Base-by-base conservation (phyloP, 2,113 vertebrate genomes). In the Meleagris gallopavo region DNA sequence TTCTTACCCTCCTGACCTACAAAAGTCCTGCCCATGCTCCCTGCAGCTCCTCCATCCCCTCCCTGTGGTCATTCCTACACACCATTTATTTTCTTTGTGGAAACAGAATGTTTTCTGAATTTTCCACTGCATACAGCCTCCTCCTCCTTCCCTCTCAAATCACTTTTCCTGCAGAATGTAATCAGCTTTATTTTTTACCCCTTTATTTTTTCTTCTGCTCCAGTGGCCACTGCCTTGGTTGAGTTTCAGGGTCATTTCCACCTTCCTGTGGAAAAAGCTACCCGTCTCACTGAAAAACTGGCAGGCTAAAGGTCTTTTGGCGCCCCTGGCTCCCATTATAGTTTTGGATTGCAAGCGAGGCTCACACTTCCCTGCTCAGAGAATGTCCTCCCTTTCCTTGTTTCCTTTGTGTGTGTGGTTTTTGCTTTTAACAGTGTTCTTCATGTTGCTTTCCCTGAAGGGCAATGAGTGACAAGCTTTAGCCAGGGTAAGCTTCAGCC, bases 231-330 rank as follows among this genome's bases (percentile, higher is more conserved):
- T 70, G 61, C 6, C 38, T 62, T 67, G 27, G 11, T 10, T 32
- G 40, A 89, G 13, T 25, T 16, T 62, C 71, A 85, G n/a, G 71
- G 64, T 38, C 38, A 88, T 74, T 91, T 76, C 21, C 62, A 73
- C 30, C 48, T 79, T 67, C 72, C 71, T 91, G 40, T 85, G 78
- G 43, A 87, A 92, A 94, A 94, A 86, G 11, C n/a, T 69, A 48
- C 15, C 9, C 24, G 36, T 46, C 50, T 62, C 11, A 76, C 19
- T 70, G 36, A 66, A 88, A 82, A 85, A 58, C 34, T 18, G 21
- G 9, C 55, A 96, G 64, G 10, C 9, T 50, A 91, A 73, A 71
- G n/a, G 20, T 77, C 45, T 77, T 88, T 80, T 89, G 79, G 36
- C 55, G 50, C 64, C 71, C 77, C 72, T 36, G 30, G 30, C 36